Evolutionary conservation across 2,888 invertebrate genomes (phyloP), one percentile per base, ranked within the genome.

Genomic region (Drosophila greeni): DNA sequence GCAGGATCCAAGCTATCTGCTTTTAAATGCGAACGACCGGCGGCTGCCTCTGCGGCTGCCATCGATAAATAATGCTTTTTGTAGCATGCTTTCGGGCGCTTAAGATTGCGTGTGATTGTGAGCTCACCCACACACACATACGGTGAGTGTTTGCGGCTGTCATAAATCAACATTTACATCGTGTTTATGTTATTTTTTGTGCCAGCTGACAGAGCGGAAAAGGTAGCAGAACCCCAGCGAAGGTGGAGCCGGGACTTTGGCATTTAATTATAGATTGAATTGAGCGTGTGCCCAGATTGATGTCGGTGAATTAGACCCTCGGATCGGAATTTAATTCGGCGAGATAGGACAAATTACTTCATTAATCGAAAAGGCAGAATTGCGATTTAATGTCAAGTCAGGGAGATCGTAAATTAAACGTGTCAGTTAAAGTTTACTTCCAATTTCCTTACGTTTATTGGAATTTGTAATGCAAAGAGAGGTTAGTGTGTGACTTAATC

Each of bases 101-200:
- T 56, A 62, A 56, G 70, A 70, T 56, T 70, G 70, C 53, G 52
- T 64, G 56, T 52, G 52, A 52, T 47, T 53, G 33, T 34, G 42
- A 33, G 42, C 42, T 24, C 34, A 26, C 55, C 29, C 36, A 42
- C 42, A n/a, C 29, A 29, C n/a, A 1, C 18, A 18, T 23, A 48
- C 57, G 14, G 33, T 62, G 59, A 55, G 72, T 58, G 57, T 51
- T 36, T 59, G 64, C 57, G 47, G 24, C 40, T 67, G 81, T 80
- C 73, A 77, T 76, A 80, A 81, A 76, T 76, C 76, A 76, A 77
- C 77, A 75, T 81, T 77, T 77, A 74, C 77, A 74, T 77, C 59
- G 70, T 67, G 62, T 61, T 74, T 51, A 61, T 72, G 62, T 66
- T 72, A 18, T 66, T 53, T 53, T 62, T 47, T 52, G 43, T 42